Base-by-base conservation (phyloP, 2,113 vertebrate genomes). In the Actinemys pallida region DNA sequence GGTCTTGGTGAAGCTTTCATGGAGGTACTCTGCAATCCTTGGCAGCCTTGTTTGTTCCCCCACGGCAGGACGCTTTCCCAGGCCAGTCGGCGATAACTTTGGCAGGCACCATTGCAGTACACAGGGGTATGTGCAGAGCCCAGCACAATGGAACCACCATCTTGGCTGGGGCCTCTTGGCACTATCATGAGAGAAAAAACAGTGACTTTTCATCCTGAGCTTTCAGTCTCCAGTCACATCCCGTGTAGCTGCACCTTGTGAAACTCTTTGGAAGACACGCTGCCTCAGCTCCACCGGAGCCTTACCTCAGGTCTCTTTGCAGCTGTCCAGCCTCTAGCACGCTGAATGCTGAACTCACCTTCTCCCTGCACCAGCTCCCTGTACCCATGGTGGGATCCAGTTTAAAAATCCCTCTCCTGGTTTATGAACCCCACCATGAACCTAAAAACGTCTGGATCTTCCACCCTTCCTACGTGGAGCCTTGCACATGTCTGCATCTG, bases 351-450 rank as follows among this genome's bases (percentile, higher is more conserved):
- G 20, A 54, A 39, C 87, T 42, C 10, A 45, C 24, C 54, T 85
- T 47, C 57, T 53, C 7, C 89, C 42, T 54, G 53, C 13, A 13
- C 25, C 29, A 69, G 17, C 1, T 31, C 16, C 81, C 52, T 9
- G 31, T 81, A 5, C 17, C 39, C 25, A n/a, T 1, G 4, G 16
- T 1, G 42, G 84, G 5, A 80, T 42, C 20, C 14, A 35, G 19
- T 25, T 57, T 2, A 16, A 59, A 27, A 72, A 20, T 9, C 16
- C 62, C 35, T 69, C 62, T n/a, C 35, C 62, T 69, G 35, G 62
- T 9, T 22, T 17, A 54, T 22, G 0, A 83, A 81, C 10, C 1
- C 5, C 3, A 11, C 84, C 29, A 1, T 5, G 54, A 11, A 50
- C 81, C 83, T 75, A 13, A 14, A 65, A 47, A 12, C 24, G 39